A percentile compares a stretch with the other conserved stretches of the same genome.
phyloP scores from a whole-genome alignment of 2,113 vertebrate genomes.

The Gobiocypris rarus region DNA sequence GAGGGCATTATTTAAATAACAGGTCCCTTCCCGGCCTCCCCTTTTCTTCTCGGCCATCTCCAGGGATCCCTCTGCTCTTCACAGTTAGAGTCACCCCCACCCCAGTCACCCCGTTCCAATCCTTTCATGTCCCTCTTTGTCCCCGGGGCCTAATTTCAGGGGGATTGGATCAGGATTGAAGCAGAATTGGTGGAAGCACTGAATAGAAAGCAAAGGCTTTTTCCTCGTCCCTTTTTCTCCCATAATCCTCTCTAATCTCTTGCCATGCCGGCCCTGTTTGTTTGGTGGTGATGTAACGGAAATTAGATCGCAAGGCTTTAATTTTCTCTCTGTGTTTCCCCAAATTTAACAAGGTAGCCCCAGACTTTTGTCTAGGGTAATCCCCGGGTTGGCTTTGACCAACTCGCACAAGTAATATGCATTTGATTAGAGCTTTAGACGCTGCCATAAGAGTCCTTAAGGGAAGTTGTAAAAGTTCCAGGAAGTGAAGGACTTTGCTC shows the following conservation, averaged over 20 bases:
- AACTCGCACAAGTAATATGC: conserved; percentile 15
- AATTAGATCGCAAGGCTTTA: conserved; percentile 55
- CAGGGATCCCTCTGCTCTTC: conserved; percentile 14
- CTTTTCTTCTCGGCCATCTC: neutral
- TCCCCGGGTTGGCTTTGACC: conserved; percentile 51
- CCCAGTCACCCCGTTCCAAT: conserved; percentile 67
- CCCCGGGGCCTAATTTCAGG: conserved; percentile 51
- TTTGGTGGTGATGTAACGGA: conserved; percentile 66
- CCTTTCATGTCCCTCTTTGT: conserved; percentile 66
- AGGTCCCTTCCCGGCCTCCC: neutral
- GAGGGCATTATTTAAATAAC: conserved; percentile 36
- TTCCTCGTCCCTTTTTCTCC: conserved; percentile 48
- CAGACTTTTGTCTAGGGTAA: conserved; percentile 50
- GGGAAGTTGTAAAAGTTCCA: conserved; percentile 9
- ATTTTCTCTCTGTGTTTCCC: conserved; percentile 58
- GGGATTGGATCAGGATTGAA: conserved; percentile 48
- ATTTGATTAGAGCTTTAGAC: conserved; percentile 34
- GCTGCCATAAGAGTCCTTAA: neutral
- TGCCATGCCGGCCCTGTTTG: conserved; percentile 52
- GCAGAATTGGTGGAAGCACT: conserved; percentile 53
- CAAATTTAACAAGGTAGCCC: conserved; percentile 56
- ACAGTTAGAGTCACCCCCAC: conserved; percentile 11
- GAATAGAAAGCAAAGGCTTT: conserved; percentile 55
- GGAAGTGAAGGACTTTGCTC: conserved; percentile 19
- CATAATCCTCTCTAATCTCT: conserved; percentile 53